Evolutionary conservation across 2,113 vertebrate species (phyloP), one percentile per base, ranked within the genome.

Genomic region (Myocastor coypus): DNA sequence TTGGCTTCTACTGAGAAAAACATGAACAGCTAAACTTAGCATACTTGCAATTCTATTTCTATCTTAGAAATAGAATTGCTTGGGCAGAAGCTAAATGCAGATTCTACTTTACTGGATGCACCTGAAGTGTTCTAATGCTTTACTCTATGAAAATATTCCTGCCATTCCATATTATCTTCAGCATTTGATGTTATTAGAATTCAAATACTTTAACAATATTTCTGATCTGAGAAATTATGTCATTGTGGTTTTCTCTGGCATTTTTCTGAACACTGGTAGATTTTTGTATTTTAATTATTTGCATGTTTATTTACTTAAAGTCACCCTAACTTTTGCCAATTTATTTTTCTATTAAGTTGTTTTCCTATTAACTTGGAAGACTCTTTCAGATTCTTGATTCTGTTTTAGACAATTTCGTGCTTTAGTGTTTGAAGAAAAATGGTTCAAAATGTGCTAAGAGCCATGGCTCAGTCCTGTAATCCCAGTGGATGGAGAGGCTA

Each of bases 221-320:
- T 88, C 40, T 40, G 1, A 16, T 22, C 12, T 77, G 42, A 69
- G 28, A 12, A 63, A 5, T 0, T 26, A 69, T 37, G 30, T 95
- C 13, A 37, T 4, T 68, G 28, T 59, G 30, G 14, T 30, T 87
- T 89, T 83, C 26, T 52, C 64, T 87, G 82, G 40, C 3, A 50
- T 68, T 73, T 94, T 68, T 73, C n/a, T 88, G 71, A 85, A 78
- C 68, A 92, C 16, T 83, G 34, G 61, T 83, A 52, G 42, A 69
- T 46, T 86, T 83, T 68, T n/a, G 84, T 91, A 61, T 20, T 81
- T 17, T 80, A 63, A 22, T 34, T 7, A 80, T 55, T 77, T 90
- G 55, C 17, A 46, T 85, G 71, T 87, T 63, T 24, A 68, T 93
- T 96, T 94, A 50, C 71, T 22, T 86, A 46, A 86, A 71, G 19